These are phyloP conservation scores for Adelges cooleyi DNA, from an alignment of 1,140 invertebrate species.

Conservation along the genomic window DNA sequence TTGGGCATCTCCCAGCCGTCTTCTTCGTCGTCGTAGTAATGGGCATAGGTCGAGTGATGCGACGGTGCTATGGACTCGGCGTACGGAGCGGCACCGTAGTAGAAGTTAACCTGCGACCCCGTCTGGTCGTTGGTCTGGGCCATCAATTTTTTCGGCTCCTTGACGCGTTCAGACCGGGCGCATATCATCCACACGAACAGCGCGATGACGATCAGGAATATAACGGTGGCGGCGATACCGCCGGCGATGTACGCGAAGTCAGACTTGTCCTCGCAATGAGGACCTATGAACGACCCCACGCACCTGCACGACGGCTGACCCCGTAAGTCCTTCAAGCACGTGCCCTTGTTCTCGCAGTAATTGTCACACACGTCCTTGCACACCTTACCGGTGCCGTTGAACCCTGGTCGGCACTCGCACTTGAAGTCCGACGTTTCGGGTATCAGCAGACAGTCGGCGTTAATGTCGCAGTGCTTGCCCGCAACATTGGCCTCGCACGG, in stretches of 20 bases:
- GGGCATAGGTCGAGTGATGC: slow-evolving; percentile 87
- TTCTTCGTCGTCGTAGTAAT: slow-evolving; percentile 90
- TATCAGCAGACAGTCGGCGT: slow-evolving; percentile 78
- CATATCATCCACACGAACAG: slow-evolving; percentile 95
- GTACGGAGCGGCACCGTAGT: slow-evolving; percentile 85
- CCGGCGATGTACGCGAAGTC: slow-evolving; percentile 90
- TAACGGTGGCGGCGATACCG: slow-evolving; percentile 80
- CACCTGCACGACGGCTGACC: slow-evolving; percentile 77
- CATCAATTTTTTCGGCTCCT: slow-evolving; percentile 77
- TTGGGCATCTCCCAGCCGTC: slow-evolving; percentile 96
- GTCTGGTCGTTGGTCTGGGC: slow-evolving; percentile 75
- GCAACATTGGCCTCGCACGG: slow-evolving; percentile 77
- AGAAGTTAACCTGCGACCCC: slow-evolving; percentile 89
- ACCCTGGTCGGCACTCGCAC: slow-evolving; percentile 88
- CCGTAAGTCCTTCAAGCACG: slow-evolving; percentile 72
- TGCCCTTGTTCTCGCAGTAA: slow-evolving; percentile 83
- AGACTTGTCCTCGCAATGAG: slow-evolving; percentile 77
- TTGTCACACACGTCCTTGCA: slow-evolving; percentile 76
- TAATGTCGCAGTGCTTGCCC: slow-evolving; percentile 72
- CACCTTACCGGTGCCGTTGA: slow-evolving; percentile 72
- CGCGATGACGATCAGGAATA: slow-evolving; percentile 82
- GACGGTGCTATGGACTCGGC: slow-evolving; percentile 89
- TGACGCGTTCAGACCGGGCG: slow-evolving; percentile 68
- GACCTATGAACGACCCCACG: slow-evolving; percentile 83
- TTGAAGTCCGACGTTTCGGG: slow-evolving; percentile 75